Conservation (phyloP, 2,888 invertebrate species). For the Crossocerus cetratus region DNA sequence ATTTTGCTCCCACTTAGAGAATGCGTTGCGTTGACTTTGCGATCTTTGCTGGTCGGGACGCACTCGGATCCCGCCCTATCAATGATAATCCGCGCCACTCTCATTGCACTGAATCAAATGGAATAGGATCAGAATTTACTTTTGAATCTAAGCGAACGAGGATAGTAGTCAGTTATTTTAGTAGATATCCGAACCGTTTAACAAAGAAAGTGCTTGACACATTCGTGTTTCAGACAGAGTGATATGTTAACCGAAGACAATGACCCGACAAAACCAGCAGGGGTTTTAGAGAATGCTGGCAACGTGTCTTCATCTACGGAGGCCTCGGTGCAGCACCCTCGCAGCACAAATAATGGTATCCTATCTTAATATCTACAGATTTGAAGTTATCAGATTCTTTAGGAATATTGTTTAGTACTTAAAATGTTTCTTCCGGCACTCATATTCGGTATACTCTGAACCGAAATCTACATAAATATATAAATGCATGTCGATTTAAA, state of each 20-base stretch:
- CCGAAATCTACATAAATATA: too few species aligned
- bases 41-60: too few species aligned
- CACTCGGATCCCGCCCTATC: too few species aligned
- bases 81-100: too few species aligned
- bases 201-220: slow-evolving; percentile 4
- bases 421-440: neutral
- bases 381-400: neutral
- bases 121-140: too few species aligned
- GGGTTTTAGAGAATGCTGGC: slow-evolving; percentile 76
- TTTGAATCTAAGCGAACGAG: neutral
- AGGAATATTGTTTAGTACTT: neutral
- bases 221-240: slow-evolving; percentile 65
- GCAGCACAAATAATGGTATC: slow-evolving; percentile 72
- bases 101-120: too few species aligned
- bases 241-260: slow-evolving; percentile 77
- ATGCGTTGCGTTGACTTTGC: too few species aligned
- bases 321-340: slow-evolving; percentile 73
- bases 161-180: neutral
- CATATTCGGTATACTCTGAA: too few species aligned
- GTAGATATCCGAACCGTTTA: neutral
- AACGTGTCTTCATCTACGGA: slow-evolving; percentile 75
- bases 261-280: slow-evolving; percentile 75
- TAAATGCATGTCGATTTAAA: slow-evolving; percentile 13
- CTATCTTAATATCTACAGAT: neutral
- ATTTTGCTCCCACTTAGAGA: too few species aligned